A percentile compares a stretch with the other conserved stretches of the same genome.
These are phyloP conservation scores for Mylabris sibirica DNA, from an alignment of 2,888 invertebrate genomes.

Conservation along the genomic window DNA sequence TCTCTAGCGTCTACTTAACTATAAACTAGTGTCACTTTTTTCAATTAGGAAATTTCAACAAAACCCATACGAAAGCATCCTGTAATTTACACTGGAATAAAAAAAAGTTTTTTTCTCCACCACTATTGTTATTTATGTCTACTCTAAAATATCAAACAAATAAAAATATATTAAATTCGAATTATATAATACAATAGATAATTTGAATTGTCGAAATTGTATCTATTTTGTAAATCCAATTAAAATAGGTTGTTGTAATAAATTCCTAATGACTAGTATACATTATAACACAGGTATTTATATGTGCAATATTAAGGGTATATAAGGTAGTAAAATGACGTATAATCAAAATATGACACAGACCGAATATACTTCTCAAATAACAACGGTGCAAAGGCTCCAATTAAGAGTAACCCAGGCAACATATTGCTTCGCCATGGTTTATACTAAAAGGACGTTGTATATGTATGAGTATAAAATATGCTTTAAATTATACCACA, in stretches of 20 bases:
- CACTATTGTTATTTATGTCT: constrained; percentile 7
- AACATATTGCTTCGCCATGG: constrained; percentile 41
- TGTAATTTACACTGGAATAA: constrained; percentile 16
- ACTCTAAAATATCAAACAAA: neutral
- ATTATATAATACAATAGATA: neutral
- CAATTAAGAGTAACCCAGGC: constrained; percentile 57
- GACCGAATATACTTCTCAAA: constrained; percentile 50
- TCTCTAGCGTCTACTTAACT: constrained; percentile 43
- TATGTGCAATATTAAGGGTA: constrained; percentile 4
- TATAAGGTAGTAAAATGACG: constrained; percentile 31
- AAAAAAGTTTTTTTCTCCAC: neutral
- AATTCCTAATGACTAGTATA: constrained; percentile 22
- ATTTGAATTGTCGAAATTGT: neutral
- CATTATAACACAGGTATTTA: neutral
- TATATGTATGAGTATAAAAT: constrained; percentile 20
- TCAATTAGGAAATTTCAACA: constrained; percentile 37
- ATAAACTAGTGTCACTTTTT: constrained; percentile 47
- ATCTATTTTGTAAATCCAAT: constrained; percentile 18
- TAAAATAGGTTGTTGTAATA: constrained; percentile 22
- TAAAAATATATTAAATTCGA: constrained; percentile 6
- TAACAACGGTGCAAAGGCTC: constrained; percentile 54
- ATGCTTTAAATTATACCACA: constrained; percentile 23
- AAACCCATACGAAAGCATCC: constrained; percentile 5
- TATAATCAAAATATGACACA: constrained; percentile 49
- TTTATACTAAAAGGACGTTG: constrained; percentile 31